Base-by-base conservation (phyloP, 1,140 invertebrate species). In the Drosophila tani region DNA sequence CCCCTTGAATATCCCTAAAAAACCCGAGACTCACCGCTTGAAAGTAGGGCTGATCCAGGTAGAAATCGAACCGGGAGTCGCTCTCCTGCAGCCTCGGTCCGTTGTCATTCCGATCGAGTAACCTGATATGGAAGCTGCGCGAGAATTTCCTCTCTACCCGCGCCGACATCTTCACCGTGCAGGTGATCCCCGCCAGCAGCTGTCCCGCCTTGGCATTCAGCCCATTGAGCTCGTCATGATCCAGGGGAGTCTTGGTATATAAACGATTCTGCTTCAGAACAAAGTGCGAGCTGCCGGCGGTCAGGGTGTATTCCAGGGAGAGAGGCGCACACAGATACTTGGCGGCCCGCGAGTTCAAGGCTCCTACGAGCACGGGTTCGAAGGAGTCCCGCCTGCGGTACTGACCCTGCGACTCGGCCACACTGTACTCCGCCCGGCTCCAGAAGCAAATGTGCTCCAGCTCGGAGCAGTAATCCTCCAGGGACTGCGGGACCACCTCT, bases 71-170 rank as follows among this genome's bases (percentile, higher is more conserved):
- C 15, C 64, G 64, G 1, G 77, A 67, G 17, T 78, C 75, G 8
- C 74, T 77, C 53, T 92, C 79, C 70, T 92, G 91, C 51, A 92
- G 62, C n/a, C 64, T 60, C 8, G 90, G 91, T 15, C 91, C 91
- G 57, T 92, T 92, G 47, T 92, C 91, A 49, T 92, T 92, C 46
- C 91, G 86, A 90, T 92, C 91, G 49, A 92, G 57, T 11, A 92
- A 32, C 2, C 66, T 88, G 29, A 92, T 59, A 47, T 92, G 75
- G 17, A 87, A 82, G 41, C 59, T 85, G 0, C 85, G 68, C 45
- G 60, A 57, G 35, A 91, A 92, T 15, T 83, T 74, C n/a, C 70
- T 65, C 49, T 69, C 50, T 24, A 79, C 79, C 17, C 56, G 41
- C 0, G 8, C 21, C 0, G 68, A 55, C 4, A 88, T n/a, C 19